Conservation (phyloP, 2,797 vertebrate species). For the Sus cebifrons region DNA sequence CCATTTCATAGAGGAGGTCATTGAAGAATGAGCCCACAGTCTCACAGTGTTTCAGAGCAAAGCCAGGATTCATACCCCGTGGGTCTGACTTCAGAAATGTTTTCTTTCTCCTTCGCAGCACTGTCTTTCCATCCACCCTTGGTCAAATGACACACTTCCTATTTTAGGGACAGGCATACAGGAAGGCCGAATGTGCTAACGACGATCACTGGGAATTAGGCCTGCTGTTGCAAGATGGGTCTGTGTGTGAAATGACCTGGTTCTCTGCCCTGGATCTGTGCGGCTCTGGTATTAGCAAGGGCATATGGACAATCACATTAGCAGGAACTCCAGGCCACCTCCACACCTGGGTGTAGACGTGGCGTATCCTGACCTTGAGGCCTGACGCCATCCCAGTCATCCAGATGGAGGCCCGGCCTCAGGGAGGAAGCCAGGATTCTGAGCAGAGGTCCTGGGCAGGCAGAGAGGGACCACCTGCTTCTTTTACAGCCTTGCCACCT, state of each 20-base stretch:
- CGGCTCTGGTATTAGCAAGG: background rate
- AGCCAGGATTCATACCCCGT: background rate
- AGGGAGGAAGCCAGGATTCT: background rate
- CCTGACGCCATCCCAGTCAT: background rate
- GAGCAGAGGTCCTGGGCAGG: background rate
- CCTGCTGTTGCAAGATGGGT: background rate
- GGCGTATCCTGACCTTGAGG: background rate
- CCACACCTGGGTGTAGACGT: background rate
- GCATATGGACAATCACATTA: background rate
- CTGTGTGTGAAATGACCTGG: background rate
- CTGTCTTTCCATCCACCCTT: background rate
- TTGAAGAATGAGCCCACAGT: background rate
- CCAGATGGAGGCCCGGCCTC: background rate
- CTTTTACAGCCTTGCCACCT: background rate
- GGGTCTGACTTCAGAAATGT: constrained; percentile 2
- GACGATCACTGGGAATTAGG: background rate
- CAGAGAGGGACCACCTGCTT: background rate
- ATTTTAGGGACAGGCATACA: constrained; percentile 33
- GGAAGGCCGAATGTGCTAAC: constrained; percentile 42
- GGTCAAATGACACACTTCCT: background rate
- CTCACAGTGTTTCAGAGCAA: background rate
- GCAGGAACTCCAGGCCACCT: background rate
- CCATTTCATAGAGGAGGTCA: background rate
- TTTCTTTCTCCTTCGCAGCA: background rate
- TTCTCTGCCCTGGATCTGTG: background rate